Percentiles rank a stretch among this genome's conserved stretches.
Conservation (phyloP, 2,888 invertebrate species). For the Agonopterix arenella region DNA sequence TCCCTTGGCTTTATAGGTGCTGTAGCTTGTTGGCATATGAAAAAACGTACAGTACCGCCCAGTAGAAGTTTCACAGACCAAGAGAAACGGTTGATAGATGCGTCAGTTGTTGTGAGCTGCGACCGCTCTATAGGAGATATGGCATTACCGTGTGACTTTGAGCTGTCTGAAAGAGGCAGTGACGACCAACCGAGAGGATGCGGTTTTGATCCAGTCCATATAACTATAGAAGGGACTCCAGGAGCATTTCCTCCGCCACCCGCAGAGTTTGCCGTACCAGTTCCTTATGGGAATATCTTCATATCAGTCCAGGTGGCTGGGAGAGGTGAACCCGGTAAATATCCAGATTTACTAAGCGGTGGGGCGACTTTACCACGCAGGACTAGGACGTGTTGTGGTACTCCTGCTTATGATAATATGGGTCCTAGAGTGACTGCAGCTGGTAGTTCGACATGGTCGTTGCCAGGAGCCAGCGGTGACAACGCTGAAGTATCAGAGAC, state of each 20-base stretch:
- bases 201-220: slow-evolving; percentile 78
- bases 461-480: slow-evolving; percentile 78
- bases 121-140: slow-evolving; percentile 81
- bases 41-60: slow-evolving; percentile 82
- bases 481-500: slow-evolving; percentile 54
- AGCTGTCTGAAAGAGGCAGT: slow-evolving; percentile 62
- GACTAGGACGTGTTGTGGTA: slow-evolving; percentile 64
- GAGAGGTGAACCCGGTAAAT: slow-evolving; percentile 66
- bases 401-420: slow-evolving; percentile 92
- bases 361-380: slow-evolving; percentile 70
- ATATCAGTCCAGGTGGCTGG: slow-evolving; percentile 88
- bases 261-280: slow-evolving; percentile 73
- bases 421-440: slow-evolving; percentile 94
- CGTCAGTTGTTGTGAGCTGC: slow-evolving; percentile 81
- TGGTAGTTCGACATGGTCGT: slow-evolving; percentile 87
- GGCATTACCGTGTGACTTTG: slow-evolving; percentile 72
- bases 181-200: slow-evolving; percentile 62
- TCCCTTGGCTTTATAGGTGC: slow-evolving; percentile 78
- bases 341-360: slow-evolving; percentile 84
- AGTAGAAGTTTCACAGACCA: slow-evolving; percentile 89
- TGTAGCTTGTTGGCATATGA: slow-evolving; percentile 78
- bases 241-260: slow-evolving; percentile 71
- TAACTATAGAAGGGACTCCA: slow-evolving; percentile 76
- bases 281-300: slow-evolving; percentile 85
- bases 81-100: slow-evolving; percentile 89